Percentiles rank a stretch among this genome's conserved stretches.
These are phyloP conservation scores for Pelvicachromis taeniatus DNA, from an alignment of 2,113 vertebrate species.

Conservation along the genomic window DNA sequence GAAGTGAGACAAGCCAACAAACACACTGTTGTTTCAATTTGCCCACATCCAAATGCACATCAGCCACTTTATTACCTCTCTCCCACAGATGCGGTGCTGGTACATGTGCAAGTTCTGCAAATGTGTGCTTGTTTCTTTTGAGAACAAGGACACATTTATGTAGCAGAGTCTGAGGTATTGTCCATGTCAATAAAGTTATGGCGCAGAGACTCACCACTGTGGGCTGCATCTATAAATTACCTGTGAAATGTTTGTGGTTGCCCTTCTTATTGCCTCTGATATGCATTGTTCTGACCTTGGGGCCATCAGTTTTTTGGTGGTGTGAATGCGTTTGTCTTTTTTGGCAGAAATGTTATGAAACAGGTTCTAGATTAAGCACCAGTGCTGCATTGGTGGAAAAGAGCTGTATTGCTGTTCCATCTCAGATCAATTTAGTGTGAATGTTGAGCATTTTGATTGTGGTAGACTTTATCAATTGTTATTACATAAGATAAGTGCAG, in stretches of 20 bases:
- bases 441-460: not conserved
- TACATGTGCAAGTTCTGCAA: not conserved
- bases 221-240: not conserved
- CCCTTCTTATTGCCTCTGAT: not conserved
- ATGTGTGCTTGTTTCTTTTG: not conserved
- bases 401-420: not conserved
- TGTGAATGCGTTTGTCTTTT: not conserved
- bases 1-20: not conserved
- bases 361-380: not conserved
- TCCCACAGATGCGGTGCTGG: not conserved
- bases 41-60: not conserved
- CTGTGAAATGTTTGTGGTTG: not conserved
- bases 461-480: not conserved
- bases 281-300: not conserved
- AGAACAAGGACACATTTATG: not conserved
- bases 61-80: not conserved
- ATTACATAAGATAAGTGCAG: not conserved
- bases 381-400: not conserved
- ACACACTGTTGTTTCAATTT: not conserved
- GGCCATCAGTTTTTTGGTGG: not conserved
- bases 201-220: not conserved
- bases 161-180: not conserved
- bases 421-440: not conserved
- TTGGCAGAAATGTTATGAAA: not conserved
- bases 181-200: not conserved